These are phyloP conservation scores for Diadumene lineata DNA, from an alignment of 92 coral and sea anemone genomes.

Conservation along the genomic window DNA sequence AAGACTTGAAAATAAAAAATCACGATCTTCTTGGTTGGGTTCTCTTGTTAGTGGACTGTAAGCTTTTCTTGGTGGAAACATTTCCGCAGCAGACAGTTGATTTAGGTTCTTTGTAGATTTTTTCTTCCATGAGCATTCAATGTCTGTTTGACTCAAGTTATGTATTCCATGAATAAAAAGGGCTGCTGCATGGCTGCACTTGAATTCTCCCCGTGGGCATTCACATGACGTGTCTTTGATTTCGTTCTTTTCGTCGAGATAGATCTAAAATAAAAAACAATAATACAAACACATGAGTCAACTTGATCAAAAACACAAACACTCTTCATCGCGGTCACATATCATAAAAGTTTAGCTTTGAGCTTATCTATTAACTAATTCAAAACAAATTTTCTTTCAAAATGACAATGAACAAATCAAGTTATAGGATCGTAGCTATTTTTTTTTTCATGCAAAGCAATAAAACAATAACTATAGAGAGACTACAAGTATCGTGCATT, in stretches of 20 bases:
- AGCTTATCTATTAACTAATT: neutral
- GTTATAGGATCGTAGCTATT: neutral
- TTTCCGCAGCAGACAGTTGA: conserved; percentile 20
- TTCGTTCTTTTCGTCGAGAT: neutral
- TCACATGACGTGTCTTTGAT: conserved; percentile 41
- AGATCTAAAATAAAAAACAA: too few species aligned
- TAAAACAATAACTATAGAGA: neutral
- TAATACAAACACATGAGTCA: too few species aligned
- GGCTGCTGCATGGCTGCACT: conserved; percentile 52
- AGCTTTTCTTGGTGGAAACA: conserved; percentile 41
- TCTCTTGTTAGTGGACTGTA: conserved; percentile 10
- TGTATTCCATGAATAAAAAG: conserved; percentile 43
- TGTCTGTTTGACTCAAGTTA: conserved; percentile 47
- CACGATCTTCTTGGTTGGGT: conserved; percentile 20
- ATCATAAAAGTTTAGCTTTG: neutral
- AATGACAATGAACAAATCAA: neutral
- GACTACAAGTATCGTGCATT: neutral
- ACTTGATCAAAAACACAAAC: conserved; percentile 25
- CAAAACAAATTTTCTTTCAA: too few species aligned
- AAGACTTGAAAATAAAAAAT: conserved; percentile 18
- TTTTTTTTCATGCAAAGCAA: neutral
- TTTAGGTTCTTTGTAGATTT: conserved; percentile 14
- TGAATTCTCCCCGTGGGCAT: conserved; percentile 41
- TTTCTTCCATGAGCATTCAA: conserved; percentile 42
- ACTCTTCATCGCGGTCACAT: conserved; percentile 3